Conservation (phyloP, 2,888 invertebrate species). For the Lobophora halterata region DNA sequence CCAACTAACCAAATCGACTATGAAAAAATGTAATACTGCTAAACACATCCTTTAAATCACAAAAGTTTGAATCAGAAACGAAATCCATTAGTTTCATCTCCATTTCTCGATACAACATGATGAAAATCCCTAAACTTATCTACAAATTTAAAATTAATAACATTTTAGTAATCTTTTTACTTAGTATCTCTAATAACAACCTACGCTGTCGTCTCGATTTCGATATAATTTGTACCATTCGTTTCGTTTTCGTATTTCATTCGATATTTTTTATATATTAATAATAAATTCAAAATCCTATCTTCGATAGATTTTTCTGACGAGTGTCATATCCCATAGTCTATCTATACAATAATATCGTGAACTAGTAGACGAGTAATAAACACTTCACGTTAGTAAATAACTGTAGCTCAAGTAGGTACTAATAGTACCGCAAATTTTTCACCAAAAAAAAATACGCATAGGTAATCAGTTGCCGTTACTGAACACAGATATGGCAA, state of each 20-base stretch:
- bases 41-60: slow-evolving; percentile 48
- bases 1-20: slow-evolving; percentile 26
- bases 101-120: slow-evolving; percentile 62
- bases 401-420: no score
- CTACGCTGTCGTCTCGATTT: slow-evolving; percentile 72
- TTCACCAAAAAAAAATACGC: no score
- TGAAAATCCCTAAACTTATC: slow-evolving; percentile 73
- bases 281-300: no score
- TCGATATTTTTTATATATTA: no score
- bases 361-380: no score
- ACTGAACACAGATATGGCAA: no score
- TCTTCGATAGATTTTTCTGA: no score
- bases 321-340: no score
- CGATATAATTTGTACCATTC: slow-evolving; percentile 35
- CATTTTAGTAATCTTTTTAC: slow-evolving; percentile 66
- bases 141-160: slow-evolving; percentile 75
- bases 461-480: no score
- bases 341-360: no score
- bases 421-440: no score
- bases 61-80: slow-evolving; percentile 27
- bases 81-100: slow-evolving; percentile 34
- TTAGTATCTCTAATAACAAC: slow-evolving; percentile 79
- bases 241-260: slow-evolving; percentile 11
- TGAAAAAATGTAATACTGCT: slow-evolving; percentile 54
- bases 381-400: no score